A percentile compares a stretch with the other conserved stretches of the same genome.
phyloP scores from a whole-genome alignment of 2,113 vertebrate species.

The Pitta sordida region DNA sequence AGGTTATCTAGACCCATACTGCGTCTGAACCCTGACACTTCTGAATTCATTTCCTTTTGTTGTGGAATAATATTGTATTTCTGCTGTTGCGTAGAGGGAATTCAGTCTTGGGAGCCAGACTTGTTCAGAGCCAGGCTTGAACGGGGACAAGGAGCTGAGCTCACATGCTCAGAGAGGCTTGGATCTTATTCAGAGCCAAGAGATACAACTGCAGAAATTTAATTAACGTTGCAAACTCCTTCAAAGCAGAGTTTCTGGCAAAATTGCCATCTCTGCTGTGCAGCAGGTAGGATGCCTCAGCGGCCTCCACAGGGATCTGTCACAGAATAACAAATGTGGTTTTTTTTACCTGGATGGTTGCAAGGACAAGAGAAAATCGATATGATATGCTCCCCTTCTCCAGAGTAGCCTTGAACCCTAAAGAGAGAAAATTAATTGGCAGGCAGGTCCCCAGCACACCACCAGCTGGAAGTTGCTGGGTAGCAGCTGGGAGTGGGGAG shows the following conservation, averaged over 20 bases:
- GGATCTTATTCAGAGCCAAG: background rate
- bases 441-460: background rate
- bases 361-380: background rate
- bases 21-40: background rate
- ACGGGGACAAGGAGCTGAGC: background rate
- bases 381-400: background rate
- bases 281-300: background rate
- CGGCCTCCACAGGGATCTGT: background rate
- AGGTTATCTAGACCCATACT: background rate
- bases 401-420: background rate
- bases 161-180: background rate
- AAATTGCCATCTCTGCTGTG: background rate
- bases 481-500: background rate
- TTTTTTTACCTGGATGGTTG: background rate
- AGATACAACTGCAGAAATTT: constrained; percentile 3
- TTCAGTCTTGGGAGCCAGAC: background rate
- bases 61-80: background rate
- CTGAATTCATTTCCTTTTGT: background rate
- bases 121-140: background rate
- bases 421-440: background rate
- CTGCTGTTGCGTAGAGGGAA: background rate
- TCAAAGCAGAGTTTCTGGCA: constrained; percentile 6
- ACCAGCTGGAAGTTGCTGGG: background rate
- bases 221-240: constrained; percentile 2
- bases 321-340: background rate